Percentiles rank a stretch among this genome's conserved stretches.
These are phyloP conservation scores for Erethizon dorsatum DNA, from an alignment of 2,797 vertebrate species.

Conservation along the genomic window DNA sequence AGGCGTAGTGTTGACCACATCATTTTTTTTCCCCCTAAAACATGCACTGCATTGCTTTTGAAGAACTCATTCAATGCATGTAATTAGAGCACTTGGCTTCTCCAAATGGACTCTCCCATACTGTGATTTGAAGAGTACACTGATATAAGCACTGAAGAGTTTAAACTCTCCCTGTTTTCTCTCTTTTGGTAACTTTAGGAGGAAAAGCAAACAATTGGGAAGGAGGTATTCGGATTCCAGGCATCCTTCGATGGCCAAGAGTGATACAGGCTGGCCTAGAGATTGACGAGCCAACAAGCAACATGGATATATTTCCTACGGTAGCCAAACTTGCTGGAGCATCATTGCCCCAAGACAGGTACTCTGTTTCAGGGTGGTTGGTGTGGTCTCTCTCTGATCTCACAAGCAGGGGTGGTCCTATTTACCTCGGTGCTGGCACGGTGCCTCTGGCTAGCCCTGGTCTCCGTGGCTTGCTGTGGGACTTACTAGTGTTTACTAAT, in stretches of 20 bases:
- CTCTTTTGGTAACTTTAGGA: constrained; percentile 86
- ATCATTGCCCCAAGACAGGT: constrained; percentile 92
- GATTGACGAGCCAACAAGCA: constrained; percentile 93
- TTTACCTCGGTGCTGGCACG: accelerated
- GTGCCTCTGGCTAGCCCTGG: accelerated
- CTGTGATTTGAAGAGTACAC: accelerated
- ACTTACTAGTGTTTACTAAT: accelerated
- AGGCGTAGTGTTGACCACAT: accelerated
- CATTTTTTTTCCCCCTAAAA: accelerated
- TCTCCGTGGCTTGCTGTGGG: accelerated
- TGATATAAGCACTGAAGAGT: accelerated
- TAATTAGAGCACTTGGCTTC: background rate
- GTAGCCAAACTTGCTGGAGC: constrained; percentile 90
- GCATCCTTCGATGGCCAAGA: constrained; percentile 92
- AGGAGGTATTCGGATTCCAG: constrained; percentile 95
- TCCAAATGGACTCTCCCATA: background rate
- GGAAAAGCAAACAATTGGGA: constrained; percentile 96
- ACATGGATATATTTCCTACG: constrained; percentile 96
- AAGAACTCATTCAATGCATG: accelerated
- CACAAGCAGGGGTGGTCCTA: accelerated
- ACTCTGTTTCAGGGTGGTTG: background rate
- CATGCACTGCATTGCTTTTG: accelerated
- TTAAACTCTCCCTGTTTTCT: accelerated
- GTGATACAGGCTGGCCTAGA: constrained; percentile 86
- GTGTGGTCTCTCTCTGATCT: background rate